Base-by-base conservation (phyloP, 2,888 invertebrate species). In the Agrotis clavis region DNA sequence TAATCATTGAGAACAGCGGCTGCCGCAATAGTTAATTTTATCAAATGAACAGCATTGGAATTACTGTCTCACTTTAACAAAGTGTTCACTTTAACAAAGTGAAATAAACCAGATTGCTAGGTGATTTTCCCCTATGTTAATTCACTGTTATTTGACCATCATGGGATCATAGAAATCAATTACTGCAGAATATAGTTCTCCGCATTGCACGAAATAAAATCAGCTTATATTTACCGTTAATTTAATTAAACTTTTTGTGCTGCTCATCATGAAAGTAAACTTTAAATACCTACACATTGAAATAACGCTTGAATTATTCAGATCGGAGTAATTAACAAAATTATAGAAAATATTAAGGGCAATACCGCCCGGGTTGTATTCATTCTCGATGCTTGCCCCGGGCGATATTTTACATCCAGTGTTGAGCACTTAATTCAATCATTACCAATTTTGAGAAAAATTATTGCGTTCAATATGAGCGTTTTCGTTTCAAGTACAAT, bases 391-490 rank as follows among this genome's bases (percentile, higher is more conserved):
- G 53, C 25, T 50, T 21, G 74, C 74, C 21, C 21, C 59, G 5
- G 59, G 74, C 67, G 16, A 70, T 82, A 84, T 77, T 80, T 69
- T n/a, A 69, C 61, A 80, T 41, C 2, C 68, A 47, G n/a, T 56
- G 50, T 74, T 72, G 74, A 80, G 54, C 50, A 53, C 62, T 71
- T 77, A 85, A 80, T 84, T 77, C 59, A 77, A 84, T 85, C 30
- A 77, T 72, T 80, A 68, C 72, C 57, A 80, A 71, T 82, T 60
- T 72, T 60, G 63, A 54, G 66, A 63, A 35, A 54, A 62, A 64
- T 81, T 69, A 67, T 56, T 57, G 47, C 11, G 41, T 14, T 13
- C 41, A 16, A 50, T 64, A 60, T 56, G 56, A 70, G n/a, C 0
- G 30, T 57, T 21, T 47, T 48, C 47, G 7, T 48, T 16, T 19